Evolutionary conservation across 2,888 invertebrate genomes (phyloP).

Genomic region (Agriopis leucophaearia): DNA sequence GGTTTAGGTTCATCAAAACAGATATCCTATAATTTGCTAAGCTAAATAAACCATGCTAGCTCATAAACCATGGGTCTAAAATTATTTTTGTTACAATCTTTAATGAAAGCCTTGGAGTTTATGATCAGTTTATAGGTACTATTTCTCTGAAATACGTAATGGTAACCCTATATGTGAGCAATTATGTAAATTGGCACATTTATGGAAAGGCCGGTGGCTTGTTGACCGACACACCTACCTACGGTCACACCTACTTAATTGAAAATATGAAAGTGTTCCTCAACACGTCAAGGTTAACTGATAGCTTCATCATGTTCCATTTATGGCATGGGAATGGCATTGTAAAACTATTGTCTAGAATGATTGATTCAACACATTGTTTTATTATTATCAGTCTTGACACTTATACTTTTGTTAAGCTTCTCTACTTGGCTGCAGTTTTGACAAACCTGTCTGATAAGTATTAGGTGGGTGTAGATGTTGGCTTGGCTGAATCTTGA

Average conservation of each 20-base stretch:
- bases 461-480: conserved; percentile 10
- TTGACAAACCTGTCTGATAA: neutral
- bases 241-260: conserved; percentile 51
- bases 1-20: neutral
- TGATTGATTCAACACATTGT: conserved; percentile 25
- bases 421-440: neutral
- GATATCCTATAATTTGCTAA: no score
- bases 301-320: conserved; percentile 38
- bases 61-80: neutral
- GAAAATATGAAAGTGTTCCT: conserved; percentile 51
- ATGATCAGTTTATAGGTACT: conserved; percentile 2
- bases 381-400: conserved; percentile 6
- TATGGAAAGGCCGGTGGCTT: conserved; percentile 47
- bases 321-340: conserved; percentile 36
- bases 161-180: conserved; percentile 43
- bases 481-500: conserved; percentile 6
- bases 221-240: conserved; percentile 46
- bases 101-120: neutral
- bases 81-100: neutral
- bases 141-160: conserved; percentile 34
- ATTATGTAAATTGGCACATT: conserved; percentile 53
- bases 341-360: conserved; percentile 17
- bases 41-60: no score
- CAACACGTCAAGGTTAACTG: conserved; percentile 46
- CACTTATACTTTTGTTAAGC: conserved; percentile 7